Percentiles rank a stretch among this genome's conserved stretches.
These are phyloP conservation scores for Heliconius ismenius DNA, from an alignment of 2,888 invertebrate species.

Conservation along the genomic window DNA sequence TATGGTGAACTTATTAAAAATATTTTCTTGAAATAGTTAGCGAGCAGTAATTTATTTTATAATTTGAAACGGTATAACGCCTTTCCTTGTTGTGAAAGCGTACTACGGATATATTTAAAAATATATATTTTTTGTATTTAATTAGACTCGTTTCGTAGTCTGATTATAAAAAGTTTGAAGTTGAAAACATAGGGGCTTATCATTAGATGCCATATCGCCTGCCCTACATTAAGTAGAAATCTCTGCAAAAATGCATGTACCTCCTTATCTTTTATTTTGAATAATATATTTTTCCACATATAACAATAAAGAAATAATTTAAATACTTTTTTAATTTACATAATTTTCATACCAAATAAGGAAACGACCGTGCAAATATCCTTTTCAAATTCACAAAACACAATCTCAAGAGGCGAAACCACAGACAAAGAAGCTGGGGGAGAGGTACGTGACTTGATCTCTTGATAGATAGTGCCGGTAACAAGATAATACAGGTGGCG, in stretches of 20 bases:
- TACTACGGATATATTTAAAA: too few species aligned
- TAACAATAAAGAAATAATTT: too few species aligned
- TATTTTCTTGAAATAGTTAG: conserved; percentile 10
- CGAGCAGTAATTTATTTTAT: conserved; percentile 19
- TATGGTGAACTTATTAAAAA: conserved; percentile 17
- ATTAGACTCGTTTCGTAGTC: too few species aligned
- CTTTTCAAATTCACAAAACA: conserved; percentile 21
- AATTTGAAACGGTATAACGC: not conserved
- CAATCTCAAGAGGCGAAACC: conserved; percentile 18
- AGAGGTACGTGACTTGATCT: conserved; percentile 23
- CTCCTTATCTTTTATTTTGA: too few species aligned
- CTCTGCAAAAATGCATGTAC: too few species aligned
- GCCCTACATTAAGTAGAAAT: too few species aligned
- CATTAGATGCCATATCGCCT: too few species aligned
- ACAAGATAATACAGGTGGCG: conserved; percentile 23
- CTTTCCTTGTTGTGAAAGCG: too few species aligned
- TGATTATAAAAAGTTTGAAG: too few species aligned
- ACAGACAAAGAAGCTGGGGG: conserved; percentile 20
- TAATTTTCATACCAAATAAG: conserved; percentile 6
- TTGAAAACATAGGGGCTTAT: too few species aligned
- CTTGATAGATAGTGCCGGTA: conserved; percentile 21
- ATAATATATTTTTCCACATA: too few species aligned
- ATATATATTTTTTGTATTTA: too few species aligned
- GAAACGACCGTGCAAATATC: conserved; percentile 17
- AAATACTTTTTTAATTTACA: not conserved